phyloP scores from a whole-genome alignment of 2,888 invertebrate species.

The Cryptops parisi region DNA sequence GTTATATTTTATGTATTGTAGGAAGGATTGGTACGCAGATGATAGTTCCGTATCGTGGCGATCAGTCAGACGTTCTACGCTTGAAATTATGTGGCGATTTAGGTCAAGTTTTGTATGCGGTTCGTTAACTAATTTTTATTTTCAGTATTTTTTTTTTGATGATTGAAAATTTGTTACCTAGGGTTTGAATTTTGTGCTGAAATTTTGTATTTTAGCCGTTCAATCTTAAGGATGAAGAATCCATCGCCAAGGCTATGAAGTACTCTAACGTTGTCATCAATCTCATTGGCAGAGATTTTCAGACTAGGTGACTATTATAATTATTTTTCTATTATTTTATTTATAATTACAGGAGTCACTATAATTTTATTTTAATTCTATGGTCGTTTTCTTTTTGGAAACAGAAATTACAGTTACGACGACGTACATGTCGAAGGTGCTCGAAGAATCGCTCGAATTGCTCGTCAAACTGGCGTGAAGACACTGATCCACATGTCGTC shows the following conservation, averaged over 20 bases:
- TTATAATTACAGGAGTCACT: not conserved
- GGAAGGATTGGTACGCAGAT: constrained; percentile 44
- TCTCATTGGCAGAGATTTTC: constrained; percentile 77
- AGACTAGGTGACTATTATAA: constrained; percentile 47
- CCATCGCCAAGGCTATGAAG: constrained; percentile 66
- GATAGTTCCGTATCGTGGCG: constrained; percentile 82
- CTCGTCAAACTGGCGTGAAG: constrained; percentile 66
- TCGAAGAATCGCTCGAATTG: constrained; percentile 58
- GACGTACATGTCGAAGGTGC: constrained; percentile 82
- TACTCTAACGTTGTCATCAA: constrained; percentile 97
- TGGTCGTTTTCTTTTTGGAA: not conserved
- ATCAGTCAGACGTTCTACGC: constrained; percentile 58
- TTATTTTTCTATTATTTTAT: not conserved
- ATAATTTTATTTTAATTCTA: not conserved
- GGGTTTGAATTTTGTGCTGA: not conserved
- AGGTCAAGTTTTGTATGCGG: constrained; percentile 73
- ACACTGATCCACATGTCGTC: constrained; percentile 83
- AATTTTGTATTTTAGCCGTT: constrained; percentile 45
- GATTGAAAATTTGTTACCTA: too few relatives aligned
- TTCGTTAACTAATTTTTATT: constrained; percentile 22
- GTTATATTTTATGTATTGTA: constrained; percentile 15
- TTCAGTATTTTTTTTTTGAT: not conserved
- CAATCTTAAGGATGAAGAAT: constrained; percentile 67
- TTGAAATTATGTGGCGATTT: constrained; percentile 82
- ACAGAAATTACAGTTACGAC: constrained; percentile 56